These are phyloP conservation scores for Drusus annulatus DNA, from an alignment of 1,140 invertebrate genomes.

Conservation along the genomic window DNA sequence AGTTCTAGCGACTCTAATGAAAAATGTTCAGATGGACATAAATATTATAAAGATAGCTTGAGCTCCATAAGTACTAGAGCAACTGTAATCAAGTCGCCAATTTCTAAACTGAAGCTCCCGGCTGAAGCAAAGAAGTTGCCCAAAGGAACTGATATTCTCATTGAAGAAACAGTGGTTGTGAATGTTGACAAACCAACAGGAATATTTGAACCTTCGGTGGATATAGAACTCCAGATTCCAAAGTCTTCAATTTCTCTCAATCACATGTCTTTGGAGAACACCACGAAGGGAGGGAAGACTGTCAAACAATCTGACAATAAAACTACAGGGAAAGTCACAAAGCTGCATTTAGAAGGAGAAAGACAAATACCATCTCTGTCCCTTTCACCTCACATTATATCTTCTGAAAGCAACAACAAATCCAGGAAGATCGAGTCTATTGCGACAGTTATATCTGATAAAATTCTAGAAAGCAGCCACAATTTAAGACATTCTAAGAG, in stretches of 20 bases:
- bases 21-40: conserved; percentile 62
- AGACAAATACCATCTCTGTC: conserved; percentile 52
- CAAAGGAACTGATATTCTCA: conserved; percentile 62
- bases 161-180: conserved; percentile 64
- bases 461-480: conserved; percentile 70
- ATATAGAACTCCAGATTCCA: conserved; percentile 76
- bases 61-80: conserved; percentile 66
- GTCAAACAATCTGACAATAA: conserved; percentile 43
- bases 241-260: conserved; percentile 68
- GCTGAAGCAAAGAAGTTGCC: conserved; percentile 67
- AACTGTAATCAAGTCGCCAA: conserved; percentile 72
- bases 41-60: conserved; percentile 63
- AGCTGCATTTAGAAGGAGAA: conserved; percentile 59
- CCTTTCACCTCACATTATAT: conserved; percentile 16
- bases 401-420: conserved; percentile 50
- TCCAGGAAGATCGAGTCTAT: conserved; percentile 69
- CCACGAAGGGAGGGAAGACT: conserved; percentile 21
- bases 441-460: conserved; percentile 68
- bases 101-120: conserved; percentile 68
- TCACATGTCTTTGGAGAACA: conserved; percentile 38
- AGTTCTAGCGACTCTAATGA: conserved; percentile 59
- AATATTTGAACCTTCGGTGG: conserved; percentile 76
- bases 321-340: conserved; percentile 53
- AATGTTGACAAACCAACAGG: conserved; percentile 74
- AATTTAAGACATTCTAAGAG: conserved; percentile 69